Conservation (phyloP, 2,888 invertebrate genomes). For the Yponomeuta cagnagella region DNA sequence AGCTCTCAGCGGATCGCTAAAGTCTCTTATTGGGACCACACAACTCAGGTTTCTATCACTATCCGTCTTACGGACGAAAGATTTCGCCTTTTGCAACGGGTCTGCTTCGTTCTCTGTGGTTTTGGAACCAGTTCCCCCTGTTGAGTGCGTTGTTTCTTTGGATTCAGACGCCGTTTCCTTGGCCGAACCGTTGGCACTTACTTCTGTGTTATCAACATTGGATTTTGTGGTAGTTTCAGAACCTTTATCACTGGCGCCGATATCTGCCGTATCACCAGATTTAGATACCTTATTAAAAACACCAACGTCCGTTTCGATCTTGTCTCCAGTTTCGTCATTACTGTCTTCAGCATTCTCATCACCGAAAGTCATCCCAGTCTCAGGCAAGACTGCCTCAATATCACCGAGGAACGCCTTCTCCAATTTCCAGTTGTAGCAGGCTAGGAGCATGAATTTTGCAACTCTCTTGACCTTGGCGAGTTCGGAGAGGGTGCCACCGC, state of each 20-base stretch:
- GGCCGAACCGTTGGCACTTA: not conserved
- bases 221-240: not conserved
- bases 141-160: slow-evolving; percentile 19
- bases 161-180: slow-evolving; percentile 8
- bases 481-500: slow-evolving; percentile 85
- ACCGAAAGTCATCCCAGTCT: slow-evolving; percentile 57
- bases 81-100: slow-evolving; percentile 28
- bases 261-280: too few relatives aligned
- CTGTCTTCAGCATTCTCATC: slow-evolving; percentile 18
- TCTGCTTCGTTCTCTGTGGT: not conserved
- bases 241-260: too few relatives aligned
- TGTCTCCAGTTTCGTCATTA: slow-evolving; percentile 16
- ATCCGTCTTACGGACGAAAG: slow-evolving; percentile 46
- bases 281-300: too few relatives aligned
- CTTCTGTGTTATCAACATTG: slow-evolving; percentile 11
- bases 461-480: slow-evolving; percentile 89
- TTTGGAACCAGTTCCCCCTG: slow-evolving; percentile 13
- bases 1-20: slow-evolving; percentile 87
- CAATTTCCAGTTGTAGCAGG: slow-evolving; percentile 92
- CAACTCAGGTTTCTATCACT: slow-evolving; percentile 60
- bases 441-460: slow-evolving; percentile 86
- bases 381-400: slow-evolving; percentile 77
- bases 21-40: slow-evolving; percentile 80
- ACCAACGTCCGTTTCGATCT: slow-evolving; percentile 5
- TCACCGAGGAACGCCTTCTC: slow-evolving; percentile 95